phyloP scores from a whole-genome alignment of 2,797 vertebrate genomes.

The Microhierax caerulescens region DNA sequence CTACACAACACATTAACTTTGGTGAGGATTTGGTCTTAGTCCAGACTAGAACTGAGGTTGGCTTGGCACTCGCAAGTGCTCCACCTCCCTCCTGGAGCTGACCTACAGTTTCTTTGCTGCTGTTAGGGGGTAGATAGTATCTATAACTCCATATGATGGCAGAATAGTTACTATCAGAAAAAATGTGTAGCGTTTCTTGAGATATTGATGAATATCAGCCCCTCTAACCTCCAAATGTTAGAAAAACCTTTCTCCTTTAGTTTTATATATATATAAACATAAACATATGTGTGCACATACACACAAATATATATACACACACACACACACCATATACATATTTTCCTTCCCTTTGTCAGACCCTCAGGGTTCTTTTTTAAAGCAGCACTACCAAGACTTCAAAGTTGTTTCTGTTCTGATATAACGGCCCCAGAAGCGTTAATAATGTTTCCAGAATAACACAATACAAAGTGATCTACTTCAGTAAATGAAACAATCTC shows the following conservation, averaged over 20 bases:
- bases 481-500: not conserved
- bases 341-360: not conserved
- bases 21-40: not conserved
- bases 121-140: not conserved
- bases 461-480: not conserved
- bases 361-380: not conserved
- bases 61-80: not conserved
- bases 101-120: not conserved
- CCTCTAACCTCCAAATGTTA: not conserved
- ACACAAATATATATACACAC: accelerated
- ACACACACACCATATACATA: accelerated
- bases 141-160: not conserved
- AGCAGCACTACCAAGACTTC: not conserved
- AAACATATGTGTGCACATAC: no score
- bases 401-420: not conserved
- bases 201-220: not conserved
- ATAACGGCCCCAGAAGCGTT: not conserved
- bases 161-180: not conserved
- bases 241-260: not conserved
- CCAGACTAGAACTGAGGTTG: not conserved
- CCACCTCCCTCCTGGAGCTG: not conserved
- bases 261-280: not conserved
- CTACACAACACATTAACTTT: not conserved
- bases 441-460: not conserved
- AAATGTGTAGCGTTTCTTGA: not conserved